phyloP scores from a whole-genome alignment of 2,113 vertebrate species.

The Psammodynastes pulverulentus region DNA sequence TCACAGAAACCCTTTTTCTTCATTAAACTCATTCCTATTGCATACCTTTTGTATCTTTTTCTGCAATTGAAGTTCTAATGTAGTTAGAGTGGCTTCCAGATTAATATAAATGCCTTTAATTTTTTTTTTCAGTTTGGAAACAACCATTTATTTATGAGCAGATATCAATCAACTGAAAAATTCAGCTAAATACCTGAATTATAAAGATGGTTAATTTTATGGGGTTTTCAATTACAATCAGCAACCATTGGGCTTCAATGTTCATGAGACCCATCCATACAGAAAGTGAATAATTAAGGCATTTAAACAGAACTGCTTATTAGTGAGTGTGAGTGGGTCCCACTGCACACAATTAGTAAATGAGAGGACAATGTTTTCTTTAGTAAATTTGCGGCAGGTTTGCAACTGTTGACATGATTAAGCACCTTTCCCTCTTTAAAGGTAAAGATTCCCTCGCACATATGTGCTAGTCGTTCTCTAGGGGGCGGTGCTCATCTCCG shows the following conservation, averaged over 20 bases:
- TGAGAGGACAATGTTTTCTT: not conserved
- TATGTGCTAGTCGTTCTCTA: no score
- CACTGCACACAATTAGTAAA: not conserved
- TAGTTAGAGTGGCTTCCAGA: not conserved
- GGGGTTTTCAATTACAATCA: not conserved
- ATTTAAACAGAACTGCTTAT: not conserved
- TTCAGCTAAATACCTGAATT: not conserved
- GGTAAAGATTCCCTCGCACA: no score
- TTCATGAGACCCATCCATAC: no score
- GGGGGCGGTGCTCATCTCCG: no score
- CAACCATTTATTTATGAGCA: not conserved
- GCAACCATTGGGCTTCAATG: not conserved
- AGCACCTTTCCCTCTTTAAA: not conserved
- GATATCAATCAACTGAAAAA: not conserved
- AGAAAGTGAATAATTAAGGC: not conserved
- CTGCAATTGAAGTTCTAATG: slow-evolving; percentile 23
- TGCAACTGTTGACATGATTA: not conserved
- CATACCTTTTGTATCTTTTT: not conserved
- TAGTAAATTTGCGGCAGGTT: not conserved
- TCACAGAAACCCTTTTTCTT: slow-evolving; percentile 8
- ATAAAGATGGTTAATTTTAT: not conserved
- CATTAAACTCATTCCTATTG: slow-evolving; percentile 13
- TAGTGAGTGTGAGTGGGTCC: not conserved
- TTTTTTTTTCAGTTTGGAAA: no score
- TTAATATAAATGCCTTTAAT: not conserved